Conservation (phyloP, 2,797 vertebrate genomes). For the Periparus ater region DNA sequence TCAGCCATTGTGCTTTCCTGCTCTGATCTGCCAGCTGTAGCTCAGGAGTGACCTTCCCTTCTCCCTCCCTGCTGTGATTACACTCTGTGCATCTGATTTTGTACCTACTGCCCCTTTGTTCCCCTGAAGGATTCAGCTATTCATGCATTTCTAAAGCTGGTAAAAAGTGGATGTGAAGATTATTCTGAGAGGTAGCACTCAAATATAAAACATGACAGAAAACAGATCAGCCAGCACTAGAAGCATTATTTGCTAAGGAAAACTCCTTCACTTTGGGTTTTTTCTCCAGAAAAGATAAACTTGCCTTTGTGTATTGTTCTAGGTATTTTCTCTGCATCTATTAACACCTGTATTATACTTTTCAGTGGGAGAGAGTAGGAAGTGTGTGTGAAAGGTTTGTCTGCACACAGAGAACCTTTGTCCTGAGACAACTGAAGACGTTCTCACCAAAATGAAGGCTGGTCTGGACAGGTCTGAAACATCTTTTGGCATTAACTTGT, state of each 20-base stretch:
- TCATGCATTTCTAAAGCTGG: background rate
- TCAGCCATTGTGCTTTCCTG: background rate
- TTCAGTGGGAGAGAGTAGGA: background rate
- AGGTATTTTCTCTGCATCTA: background rate
- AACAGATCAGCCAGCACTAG: background rate
- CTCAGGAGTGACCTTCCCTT: background rate
- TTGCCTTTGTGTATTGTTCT: background rate
- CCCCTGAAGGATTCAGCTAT: background rate
- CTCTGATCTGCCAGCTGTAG: background rate
- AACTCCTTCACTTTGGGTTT: background rate
- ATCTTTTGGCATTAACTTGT: background rate
- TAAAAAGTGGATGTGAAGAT: background rate
- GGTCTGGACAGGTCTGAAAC: constrained; percentile 13
- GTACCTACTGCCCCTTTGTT: background rate
- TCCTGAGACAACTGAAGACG: background rate
- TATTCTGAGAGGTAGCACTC: background rate
- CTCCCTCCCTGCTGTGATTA: background rate
- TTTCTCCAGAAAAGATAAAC: too few species aligned
- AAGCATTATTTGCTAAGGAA: background rate
- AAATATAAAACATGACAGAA: background rate
- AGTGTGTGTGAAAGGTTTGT: background rate
- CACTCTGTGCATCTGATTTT: background rate
- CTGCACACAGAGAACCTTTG: background rate
- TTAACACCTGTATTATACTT: background rate
- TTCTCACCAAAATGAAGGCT: background rate